Conservation (phyloP, 2,797 vertebrate genomes). For the Notoglanidium macrostoma region DNA sequence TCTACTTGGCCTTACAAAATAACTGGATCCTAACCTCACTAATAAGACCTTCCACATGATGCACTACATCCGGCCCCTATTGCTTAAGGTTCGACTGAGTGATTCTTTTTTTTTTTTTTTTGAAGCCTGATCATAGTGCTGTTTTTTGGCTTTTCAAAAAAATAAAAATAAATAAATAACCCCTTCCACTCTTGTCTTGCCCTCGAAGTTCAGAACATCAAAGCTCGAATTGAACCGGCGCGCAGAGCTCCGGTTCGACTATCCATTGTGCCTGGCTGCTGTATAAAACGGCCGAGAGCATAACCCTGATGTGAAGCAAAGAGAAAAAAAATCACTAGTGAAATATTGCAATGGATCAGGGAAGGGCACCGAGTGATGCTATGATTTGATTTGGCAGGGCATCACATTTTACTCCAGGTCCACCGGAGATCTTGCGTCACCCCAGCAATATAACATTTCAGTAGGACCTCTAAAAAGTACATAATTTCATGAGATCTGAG, state of each 20-base stretch:
- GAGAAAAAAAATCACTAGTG: conserved; percentile 11
- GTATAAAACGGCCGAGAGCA: neutral
- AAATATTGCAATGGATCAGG: conserved; percentile 12
- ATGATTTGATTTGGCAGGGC: conserved; percentile 31
- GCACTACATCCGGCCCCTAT: neutral
- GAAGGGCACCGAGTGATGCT: neutral
- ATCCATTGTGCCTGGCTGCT: neutral
- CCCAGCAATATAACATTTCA: conserved; percentile 6
- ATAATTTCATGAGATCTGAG: conserved; percentile 17
- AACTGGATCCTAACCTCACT: conserved; percentile 12
- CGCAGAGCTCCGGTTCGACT: neutral
- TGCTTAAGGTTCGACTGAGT: neutral
- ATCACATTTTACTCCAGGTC: conserved; percentile 6
- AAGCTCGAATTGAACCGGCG: neutral
- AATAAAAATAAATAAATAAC: neutral
- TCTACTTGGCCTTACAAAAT: neutral
- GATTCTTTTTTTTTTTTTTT: neutral
- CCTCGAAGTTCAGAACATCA: conserved; percentile 5
- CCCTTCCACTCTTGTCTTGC: neutral
- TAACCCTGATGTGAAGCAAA: conserved; percentile 27
- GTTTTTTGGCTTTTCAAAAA: neutral
- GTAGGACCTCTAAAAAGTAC: conserved; percentile 2
- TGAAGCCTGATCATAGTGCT: neutral
- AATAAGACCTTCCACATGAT: neutral
- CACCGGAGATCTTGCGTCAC: neutral